Base-by-base conservation (phyloP, 2,888 invertebrate species). In the Phlogophora meticulosa region DNA sequence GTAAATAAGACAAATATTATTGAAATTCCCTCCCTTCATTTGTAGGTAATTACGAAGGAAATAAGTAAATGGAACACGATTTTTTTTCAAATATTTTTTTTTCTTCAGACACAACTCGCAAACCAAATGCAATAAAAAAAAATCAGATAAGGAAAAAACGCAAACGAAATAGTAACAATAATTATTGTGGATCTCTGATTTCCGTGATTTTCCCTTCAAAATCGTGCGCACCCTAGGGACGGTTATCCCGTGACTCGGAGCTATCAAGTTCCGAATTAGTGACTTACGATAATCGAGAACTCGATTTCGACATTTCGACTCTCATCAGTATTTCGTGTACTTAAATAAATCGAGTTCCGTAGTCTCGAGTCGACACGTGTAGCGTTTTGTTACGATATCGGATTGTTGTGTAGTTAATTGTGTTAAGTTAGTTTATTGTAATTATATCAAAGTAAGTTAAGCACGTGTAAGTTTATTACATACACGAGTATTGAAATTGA, bases 251-350 rank as follows among this genome's bases (percentile, higher is more conserved):
- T 81, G 79, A 74, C 77, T 68, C 49, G 60, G 1, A 9, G 58
- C 77, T 57, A 81, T 81, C 71, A 67, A 78, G 34, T 73, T 71
- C 52, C 61, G 64, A 69, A 80, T 73, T 68, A 72, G 46, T 51
- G 65, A 55, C 48, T 68, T 43, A 55, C 46, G 53, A 49, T 68
- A 63, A 74, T 73, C 62, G 73, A 69, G 48, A 60, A 64, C 51
- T 63, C 53, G 63, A 52, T 58, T 67, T 52, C 38, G 36, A 51
- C 64, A 69, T 66, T 72, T 68, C 55, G 63, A 63, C 56, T 57
- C 67, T 32, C 46, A 20, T 64, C 61, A 66, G 49, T 63, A 60
- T 61, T 62, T 78, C 61, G 62, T 74, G 61, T 62, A n/a, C n/a
- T n/a, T n/a, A 65, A 73, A 71, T 72, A 69, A 67, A 72, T 76